Conservation (phyloP, 1,140 invertebrate species). For the Mactra quadrangularis region DNA sequence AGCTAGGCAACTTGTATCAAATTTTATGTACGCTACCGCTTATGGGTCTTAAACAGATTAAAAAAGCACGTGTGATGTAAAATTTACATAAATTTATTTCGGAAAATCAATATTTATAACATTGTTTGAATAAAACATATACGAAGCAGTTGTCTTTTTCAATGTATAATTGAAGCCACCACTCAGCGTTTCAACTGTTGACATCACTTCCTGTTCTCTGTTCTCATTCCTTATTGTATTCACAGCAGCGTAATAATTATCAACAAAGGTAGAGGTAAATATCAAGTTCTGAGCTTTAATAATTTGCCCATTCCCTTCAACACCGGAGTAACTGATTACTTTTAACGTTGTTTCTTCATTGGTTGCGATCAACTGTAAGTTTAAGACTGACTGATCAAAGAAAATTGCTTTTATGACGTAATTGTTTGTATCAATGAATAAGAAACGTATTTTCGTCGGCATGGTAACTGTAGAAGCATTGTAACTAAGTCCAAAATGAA, state of each 20-base stretch:
- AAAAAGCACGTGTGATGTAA: no score
- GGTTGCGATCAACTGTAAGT: slow-evolving; percentile 10
- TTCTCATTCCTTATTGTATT: slow-evolving; percentile 8
- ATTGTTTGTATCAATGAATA: slow-evolving; percentile 12
- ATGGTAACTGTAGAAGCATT: background rate
- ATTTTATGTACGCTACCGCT: no score
- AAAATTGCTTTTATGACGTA: slow-evolving; percentile 11
- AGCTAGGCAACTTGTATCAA: no score
- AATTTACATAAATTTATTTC: no score
- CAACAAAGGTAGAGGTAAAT: slow-evolving; percentile 42
- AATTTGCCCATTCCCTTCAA: background rate
- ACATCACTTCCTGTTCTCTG: slow-evolving; percentile 7
- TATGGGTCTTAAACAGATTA: no score
- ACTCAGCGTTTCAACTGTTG: slow-evolving; percentile 1
- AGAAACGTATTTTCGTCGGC: background rate
- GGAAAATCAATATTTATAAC: slow-evolving; percentile 29
- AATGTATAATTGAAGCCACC: slow-evolving; percentile 22
- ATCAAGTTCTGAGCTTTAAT: slow-evolving; percentile 20
- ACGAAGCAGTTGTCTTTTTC: slow-evolving; percentile 1
- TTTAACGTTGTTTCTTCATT: slow-evolving; percentile 19
- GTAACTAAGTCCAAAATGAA: background rate
- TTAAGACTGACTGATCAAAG: slow-evolving; percentile 36
- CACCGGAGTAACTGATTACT: background rate
- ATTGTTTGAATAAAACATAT: slow-evolving; percentile 51
- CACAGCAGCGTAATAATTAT: slow-evolving; percentile 30